Evolutionary conservation across 2,797 vertebrate species (phyloP), one percentile per base, ranked within the genome.

Genomic region (Pipistrellus pygmaeus): DNA sequence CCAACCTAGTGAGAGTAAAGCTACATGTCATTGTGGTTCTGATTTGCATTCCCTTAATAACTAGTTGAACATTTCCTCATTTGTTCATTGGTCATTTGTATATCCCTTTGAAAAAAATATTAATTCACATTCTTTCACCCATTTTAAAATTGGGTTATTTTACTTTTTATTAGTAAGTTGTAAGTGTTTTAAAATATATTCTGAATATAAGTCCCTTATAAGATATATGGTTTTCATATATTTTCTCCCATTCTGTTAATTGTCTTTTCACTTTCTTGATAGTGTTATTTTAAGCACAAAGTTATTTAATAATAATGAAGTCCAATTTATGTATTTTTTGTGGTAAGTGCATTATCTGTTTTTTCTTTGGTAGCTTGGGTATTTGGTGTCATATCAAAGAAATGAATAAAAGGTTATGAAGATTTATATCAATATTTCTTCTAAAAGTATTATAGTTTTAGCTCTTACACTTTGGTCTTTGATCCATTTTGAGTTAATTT

Each of bases 221-320:
- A 83, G 48, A 76, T 69, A 41, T n/a, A 71, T 84, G 35, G 71
- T 88, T 88, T 91, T 53, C n/a, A 91, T 81, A 53, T 84, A 91
- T 71, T 72, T 76, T 88, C n/a, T 60, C 17, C n/a, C 12, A 81
- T 84, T 89, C 32, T 35, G 48, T 90, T 35, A 51, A 41, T 46
- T 82, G 7, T 62, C 71, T 93, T 87, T 92, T 90, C 48, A 87
- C 32, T 92, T 93, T 64, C 41, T 96, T 64, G 21, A 53, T 41
- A 66, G 25, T 48, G 14, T 89, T n/a, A 46, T 92, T 62, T 60
- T 85, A 92, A 78, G n/a, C 55, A 53, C 48, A 81, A 75, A 14
- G 60, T 27, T 62, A 78, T 83, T 95, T 53, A 88, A 84, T 85
- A 76, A 88, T 83, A 72, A 72, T 88, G 55, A 88, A 73, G 27